Base-by-base conservation (phyloP, 2,888 invertebrate species). In the Himalopsyche anomala region DNA sequence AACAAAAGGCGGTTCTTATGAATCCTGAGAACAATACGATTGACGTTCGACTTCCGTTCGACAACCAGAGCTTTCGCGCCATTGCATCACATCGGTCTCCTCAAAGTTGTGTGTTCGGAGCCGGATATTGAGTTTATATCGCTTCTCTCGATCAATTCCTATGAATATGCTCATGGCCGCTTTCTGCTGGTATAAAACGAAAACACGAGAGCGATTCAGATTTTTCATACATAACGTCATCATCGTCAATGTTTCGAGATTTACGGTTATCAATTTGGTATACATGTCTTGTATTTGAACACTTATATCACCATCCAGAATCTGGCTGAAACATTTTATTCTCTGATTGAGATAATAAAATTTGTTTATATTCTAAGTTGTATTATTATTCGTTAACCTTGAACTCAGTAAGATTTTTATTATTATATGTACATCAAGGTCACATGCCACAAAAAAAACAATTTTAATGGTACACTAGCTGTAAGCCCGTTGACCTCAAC, bases 41-140 rank as follows among this genome's bases (percentile, higher is more conserved):
- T 74, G 74, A 74, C 74, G 36, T 8, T 74, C 36, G 74, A 74
- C 74, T 36, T 74, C 74, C 36, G 74, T 74, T 74, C 15, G 36
- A 11, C 28, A 74, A 12, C 36, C 74, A 74, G 38, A 74, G 74
- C 74, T 85, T 85, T 85, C 69, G 42, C 74, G 17, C 54, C 69
- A 38, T 80, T 84, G 79, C 84, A 79, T 51, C 56, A 19, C 80
- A 40, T 80, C 79, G 36, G 38, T 38, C 38, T 28, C 5, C 54
- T 79, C 54, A 79, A 82, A 40, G 83, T 81, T 85, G 81, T 82
- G 80, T 84, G 84, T 9, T 82, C 55, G 80, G 40, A 54, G 36
- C 81, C 85, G 87, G 87, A 87, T 87, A 87, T 87, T 87, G 84
- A 82, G 81, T 87, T 87, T 85, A 84, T 85, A 85, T 85, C 85